Evolutionary conservation across 2,888 invertebrate genomes (phyloP).

Genomic region (Xanthia icteritia): DNA sequence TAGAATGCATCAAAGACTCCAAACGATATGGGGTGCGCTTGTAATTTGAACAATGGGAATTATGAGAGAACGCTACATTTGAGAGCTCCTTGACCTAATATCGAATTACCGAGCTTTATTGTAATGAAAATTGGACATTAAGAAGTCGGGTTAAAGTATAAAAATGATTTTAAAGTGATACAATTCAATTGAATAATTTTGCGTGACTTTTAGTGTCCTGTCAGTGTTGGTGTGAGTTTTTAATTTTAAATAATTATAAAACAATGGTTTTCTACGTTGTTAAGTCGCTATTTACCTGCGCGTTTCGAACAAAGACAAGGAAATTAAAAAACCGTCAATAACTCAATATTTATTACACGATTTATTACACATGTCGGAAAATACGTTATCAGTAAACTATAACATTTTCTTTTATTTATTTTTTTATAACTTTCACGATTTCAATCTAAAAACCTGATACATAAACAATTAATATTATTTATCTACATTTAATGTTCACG

Average conservation of each 20-base stretch:
- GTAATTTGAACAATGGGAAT: conserved; percentile 87
- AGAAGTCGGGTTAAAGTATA: too few relatives aligned
- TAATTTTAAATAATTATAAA: too few relatives aligned
- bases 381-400: not conserved
- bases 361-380: not conserved
- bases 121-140: conserved; percentile 26
- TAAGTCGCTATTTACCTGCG: not conserved
- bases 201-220: too few relatives aligned
- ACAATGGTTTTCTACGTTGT: too few relatives aligned
- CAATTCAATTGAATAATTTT: too few relatives aligned
- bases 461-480: not conserved
- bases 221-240: too few relatives aligned
- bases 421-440: conserved; percentile 26
- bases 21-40: conserved; percentile 78
- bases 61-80: conserved; percentile 84
- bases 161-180: too few relatives aligned
- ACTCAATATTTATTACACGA: not conserved
- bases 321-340: not conserved
- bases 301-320: not conserved
- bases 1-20: conserved; percentile 88
- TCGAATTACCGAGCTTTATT: conserved; percentile 71
- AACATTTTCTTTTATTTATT: not conserved
- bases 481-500: conserved; percentile 29
- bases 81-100: conserved; percentile 87
- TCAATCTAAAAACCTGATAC: not conserved